A percentile compares a stretch with the other conserved stretches of the same genome.
Conservation (phyloP, 2,888 invertebrate species). For the Perizoma affinitatum region DNA sequence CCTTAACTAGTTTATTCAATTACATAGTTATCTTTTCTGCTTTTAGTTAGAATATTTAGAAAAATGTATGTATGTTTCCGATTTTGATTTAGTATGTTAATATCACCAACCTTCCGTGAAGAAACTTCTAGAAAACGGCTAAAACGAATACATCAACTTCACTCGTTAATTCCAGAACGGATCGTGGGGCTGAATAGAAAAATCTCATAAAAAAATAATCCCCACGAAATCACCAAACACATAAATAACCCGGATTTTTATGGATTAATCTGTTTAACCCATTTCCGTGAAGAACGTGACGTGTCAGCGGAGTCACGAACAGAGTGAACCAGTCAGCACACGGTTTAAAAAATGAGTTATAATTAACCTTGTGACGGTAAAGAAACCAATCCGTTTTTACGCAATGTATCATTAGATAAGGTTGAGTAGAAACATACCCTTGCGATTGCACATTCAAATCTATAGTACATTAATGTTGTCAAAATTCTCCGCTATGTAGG, state of each 20-base stretch:
- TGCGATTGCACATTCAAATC: not conserved
- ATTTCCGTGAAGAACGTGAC: constrained; percentile 29
- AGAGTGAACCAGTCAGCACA: constrained; percentile 44
- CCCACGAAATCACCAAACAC: constrained; percentile 13
- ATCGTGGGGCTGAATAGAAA: constrained; percentile 1
- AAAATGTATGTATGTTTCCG: too few species aligned
- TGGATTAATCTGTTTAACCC: constrained; percentile 32
- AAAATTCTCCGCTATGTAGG: too few species aligned
- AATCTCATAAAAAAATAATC: constrained; percentile 22
- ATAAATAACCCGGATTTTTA: constrained; percentile 25
- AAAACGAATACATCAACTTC: too few species aligned
- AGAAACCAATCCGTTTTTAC: too few species aligned
- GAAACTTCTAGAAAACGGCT: too few species aligned
- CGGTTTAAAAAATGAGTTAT: constrained; percentile 62
- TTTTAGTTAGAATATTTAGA: constrained; percentile 13
- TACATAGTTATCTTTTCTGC: constrained; percentile 28
- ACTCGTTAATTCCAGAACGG: too few species aligned
- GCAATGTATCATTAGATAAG: too few species aligned
- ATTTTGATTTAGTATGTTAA: too few species aligned
- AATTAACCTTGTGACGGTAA: constrained; percentile 46
- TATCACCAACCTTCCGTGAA: too few species aligned
- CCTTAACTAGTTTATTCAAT: constrained; percentile 39
- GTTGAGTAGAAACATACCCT: constrained; percentile 1
- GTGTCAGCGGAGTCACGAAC: constrained; percentile 45
- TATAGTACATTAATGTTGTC: too few species aligned